Conservation (phyloP, 2,113 vertebrate species). For the Notiomystis cincta region DNA sequence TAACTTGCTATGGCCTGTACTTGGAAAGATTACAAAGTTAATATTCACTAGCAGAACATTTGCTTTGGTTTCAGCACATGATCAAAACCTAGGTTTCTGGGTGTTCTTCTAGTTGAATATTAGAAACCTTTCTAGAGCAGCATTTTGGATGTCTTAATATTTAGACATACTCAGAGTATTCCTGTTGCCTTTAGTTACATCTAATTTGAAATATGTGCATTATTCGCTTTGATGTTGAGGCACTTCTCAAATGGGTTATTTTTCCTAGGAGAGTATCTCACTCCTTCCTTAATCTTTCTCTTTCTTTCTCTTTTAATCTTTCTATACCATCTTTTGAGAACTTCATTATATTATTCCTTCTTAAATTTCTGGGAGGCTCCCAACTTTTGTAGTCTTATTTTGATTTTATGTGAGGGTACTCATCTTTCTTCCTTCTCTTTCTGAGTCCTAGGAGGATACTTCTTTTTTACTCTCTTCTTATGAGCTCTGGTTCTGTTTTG, state of each 20-base stretch:
- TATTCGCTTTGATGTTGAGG: neutral
- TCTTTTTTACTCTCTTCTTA: neutral
- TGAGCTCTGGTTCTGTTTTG: neutral
- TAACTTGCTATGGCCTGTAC: neutral
- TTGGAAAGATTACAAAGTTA: neutral
- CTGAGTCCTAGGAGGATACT: neutral
- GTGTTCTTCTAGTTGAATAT: neutral
- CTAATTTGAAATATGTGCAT: neutral
- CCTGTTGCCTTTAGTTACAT: neutral
- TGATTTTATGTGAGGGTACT: neutral
- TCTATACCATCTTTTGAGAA: neutral
- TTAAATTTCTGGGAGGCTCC: neutral
- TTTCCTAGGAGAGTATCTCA: neutral
- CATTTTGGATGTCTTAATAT: neutral
- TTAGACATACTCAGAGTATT: neutral
- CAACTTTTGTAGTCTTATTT: neutral
- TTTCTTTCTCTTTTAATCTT: neutral
- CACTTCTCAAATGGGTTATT: neutral
- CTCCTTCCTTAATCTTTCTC: neutral
- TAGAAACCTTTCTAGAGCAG: neutral
- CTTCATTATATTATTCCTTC: neutral
- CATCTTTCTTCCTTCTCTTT: neutral
- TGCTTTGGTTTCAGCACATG: neutral
- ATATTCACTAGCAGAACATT: neutral
- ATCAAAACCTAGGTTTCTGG: neutral